A percentile compares a stretch with the other conserved stretches of the same genome.
Conservation (phyloP, 2,888 invertebrate genomes). For the Troides oblongomaculatus region DNA sequence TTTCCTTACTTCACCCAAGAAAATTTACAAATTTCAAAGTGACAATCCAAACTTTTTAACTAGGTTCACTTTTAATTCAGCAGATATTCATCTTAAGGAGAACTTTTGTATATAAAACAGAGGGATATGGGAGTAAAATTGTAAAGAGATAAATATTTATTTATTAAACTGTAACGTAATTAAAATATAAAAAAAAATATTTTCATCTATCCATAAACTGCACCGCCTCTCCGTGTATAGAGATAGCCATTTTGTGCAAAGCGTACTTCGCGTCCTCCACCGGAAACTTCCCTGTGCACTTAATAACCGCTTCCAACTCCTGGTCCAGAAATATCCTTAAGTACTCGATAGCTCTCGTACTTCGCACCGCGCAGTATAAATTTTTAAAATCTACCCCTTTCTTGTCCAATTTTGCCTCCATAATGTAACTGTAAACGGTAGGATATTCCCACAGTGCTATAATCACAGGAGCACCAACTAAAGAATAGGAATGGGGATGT, state of each 20-base stretch:
- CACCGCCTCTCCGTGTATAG: constrained; percentile 58
- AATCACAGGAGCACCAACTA: constrained; percentile 64
- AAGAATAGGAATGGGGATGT: constrained; percentile 65
- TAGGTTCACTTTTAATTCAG: too few species aligned
- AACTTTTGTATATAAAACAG: too few species aligned
- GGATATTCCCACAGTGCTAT: constrained; percentile 71
- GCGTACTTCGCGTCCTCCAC: constrained; percentile 60
- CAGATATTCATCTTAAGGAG: too few species aligned
- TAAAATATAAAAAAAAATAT: too few species aligned
- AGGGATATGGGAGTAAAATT: neutral
- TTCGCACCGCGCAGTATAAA: constrained; percentile 61
- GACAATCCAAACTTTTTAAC: too few species aligned
- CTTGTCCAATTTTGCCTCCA: constrained; percentile 55
- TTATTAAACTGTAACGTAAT: too few species aligned
- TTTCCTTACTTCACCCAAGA: too few species aligned
- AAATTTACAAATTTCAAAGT: too few species aligned
- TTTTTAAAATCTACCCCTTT: constrained; percentile 58
- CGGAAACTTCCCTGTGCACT: constrained; percentile 56
- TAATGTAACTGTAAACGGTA: constrained; percentile 58
- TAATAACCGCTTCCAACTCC: constrained; percentile 58
- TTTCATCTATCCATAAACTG: constrained; percentile 63
- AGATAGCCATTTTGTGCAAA: constrained; percentile 68
- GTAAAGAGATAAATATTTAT: neutral
- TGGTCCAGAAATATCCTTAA: constrained; percentile 57
- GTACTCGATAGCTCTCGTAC: constrained; percentile 66